Evolutionary conservation across 2,888 invertebrate genomes (phyloP), one percentile per base, ranked within the genome.

Genomic region (Chouioia cunea): DNA sequence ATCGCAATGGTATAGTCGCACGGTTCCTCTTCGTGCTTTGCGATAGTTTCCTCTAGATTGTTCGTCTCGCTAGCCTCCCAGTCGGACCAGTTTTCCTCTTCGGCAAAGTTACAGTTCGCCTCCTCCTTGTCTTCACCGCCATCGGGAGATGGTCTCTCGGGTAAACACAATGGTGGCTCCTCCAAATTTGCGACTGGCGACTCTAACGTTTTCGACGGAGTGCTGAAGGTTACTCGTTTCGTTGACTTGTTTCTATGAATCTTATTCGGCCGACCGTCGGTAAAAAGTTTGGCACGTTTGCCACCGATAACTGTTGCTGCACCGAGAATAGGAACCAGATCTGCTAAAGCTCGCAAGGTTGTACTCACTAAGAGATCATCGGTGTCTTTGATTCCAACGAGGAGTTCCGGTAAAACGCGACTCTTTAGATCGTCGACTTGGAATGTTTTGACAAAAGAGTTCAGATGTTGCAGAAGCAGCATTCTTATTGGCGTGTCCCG

Each of bases 261-360:
- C 22, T 82, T 81, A 81, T 91, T 92, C 2, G 97, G 97, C 77
- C 93, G 89, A 8, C 96, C 96, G 83, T 96, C 95, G 22, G 93
- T 92, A 82, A 97, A 97, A 65, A 94, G 87, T 83, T 92, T 93
- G 0, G 90, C 90, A 74, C 96, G 89, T 15, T 83, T 85, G 0
- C 95, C 94, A 2, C 96, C 95, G 54, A 97, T 92, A 0, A 97
- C 95, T 20, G 91, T 89, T n/a, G 92, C 89, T 15, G 95, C 93
- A 15, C 97, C 97, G 63, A 96, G 87, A 74, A 96, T 89, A 0
- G 95, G 93, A 23, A 97, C 93, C 69, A 97, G 86, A 79, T 94
- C 93, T 69, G 96, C 95, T 70, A 97, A 86, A 64, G 93, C 93
- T 68, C 91, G 89, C 59, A 97, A 87, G 14, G 96, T 96, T 70